A percentile compares a stretch with the other conserved stretches of the same genome.
Evolutionary conservation across 2,113 vertebrate species (phyloP).

Genomic region (Lycaon pictus): DNA sequence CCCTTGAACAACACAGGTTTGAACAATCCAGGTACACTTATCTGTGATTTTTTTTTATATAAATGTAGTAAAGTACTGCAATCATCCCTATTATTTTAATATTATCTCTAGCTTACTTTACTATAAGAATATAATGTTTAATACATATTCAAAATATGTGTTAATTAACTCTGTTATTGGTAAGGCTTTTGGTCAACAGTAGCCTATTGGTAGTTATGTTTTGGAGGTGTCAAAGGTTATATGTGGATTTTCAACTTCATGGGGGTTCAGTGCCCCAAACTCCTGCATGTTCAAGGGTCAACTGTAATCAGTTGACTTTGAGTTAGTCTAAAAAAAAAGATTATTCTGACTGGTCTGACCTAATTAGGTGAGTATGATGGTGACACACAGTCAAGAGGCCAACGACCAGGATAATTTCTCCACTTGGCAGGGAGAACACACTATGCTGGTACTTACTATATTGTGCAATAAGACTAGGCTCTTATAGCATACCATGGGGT

Average conservation of each 20-base stretch:
- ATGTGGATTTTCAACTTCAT: neutral
- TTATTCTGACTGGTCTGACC: neutral
- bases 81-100: neutral
- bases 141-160: neutral
- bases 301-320: neutral
- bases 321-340: neutral
- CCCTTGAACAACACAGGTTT: neutral
- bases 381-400: neutral
- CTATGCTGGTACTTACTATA: neutral
- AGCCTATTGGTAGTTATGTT: neutral
- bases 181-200: neutral
- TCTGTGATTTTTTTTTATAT: neutral
- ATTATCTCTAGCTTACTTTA: neutral
- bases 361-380: neutral
- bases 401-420: neutral
- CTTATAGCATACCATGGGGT: neutral
- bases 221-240: neutral
- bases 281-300: neutral
- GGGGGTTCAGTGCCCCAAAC: neutral
- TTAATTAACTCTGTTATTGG: neutral
- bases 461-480: neutral
- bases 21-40: neutral
- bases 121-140: neutral
- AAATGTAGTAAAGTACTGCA: neutral
- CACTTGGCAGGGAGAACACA: neutral